Evolutionary conservation across 2,797 vertebrate genomes (phyloP).

Genomic region (Acipenser ruthenus): DNA sequence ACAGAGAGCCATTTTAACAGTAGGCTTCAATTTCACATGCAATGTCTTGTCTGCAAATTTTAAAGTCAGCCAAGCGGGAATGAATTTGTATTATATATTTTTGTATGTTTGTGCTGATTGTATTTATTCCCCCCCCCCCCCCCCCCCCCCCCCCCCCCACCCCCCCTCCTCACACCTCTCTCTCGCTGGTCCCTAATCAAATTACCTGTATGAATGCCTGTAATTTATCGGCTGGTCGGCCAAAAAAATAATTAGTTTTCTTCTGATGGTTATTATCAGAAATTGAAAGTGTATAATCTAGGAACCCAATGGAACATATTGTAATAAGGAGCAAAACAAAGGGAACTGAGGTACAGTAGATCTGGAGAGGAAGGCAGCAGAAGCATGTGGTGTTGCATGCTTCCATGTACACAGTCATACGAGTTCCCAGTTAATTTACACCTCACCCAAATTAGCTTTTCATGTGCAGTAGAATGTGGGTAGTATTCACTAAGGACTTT

Average conservation of each 20-base stretch:
- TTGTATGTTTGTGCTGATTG: background rate
- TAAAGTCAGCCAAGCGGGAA: background rate
- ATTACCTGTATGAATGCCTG: conserved; percentile 69
- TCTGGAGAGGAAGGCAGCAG: background rate
- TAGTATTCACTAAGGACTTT: conserved; percentile 2
- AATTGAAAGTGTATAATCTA: conserved; percentile 46
- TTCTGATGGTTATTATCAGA: conserved; percentile 47
- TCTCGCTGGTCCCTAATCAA: conserved; percentile 53
- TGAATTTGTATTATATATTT: background rate
- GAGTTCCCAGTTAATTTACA: conserved; percentile 15
- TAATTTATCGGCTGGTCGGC: conserved; percentile 76
- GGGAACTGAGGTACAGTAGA: background rate
- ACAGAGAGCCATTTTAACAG: background rate
- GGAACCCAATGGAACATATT: conserved; percentile 35
- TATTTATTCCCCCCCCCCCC: background rate
- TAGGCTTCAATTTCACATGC: conserved; percentile 3
- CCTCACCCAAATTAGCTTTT: conserved; percentile 15
- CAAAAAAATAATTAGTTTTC: conserved; percentile 77
- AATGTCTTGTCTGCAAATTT: background rate
- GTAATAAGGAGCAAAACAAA: conserved; percentile 35
- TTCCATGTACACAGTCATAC: conserved; percentile 10
- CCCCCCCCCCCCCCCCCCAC: background rate
- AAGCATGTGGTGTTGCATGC: conserved; percentile 9
- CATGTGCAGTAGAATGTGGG: conserved; percentile 5
- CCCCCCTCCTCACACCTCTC: background rate